Percentiles rank a stretch among this genome's conserved stretches.
These are phyloP conservation scores for Mercenaria mercenaria DNA, from an alignment of 1,140 invertebrate species.

Conservation along the genomic window DNA sequence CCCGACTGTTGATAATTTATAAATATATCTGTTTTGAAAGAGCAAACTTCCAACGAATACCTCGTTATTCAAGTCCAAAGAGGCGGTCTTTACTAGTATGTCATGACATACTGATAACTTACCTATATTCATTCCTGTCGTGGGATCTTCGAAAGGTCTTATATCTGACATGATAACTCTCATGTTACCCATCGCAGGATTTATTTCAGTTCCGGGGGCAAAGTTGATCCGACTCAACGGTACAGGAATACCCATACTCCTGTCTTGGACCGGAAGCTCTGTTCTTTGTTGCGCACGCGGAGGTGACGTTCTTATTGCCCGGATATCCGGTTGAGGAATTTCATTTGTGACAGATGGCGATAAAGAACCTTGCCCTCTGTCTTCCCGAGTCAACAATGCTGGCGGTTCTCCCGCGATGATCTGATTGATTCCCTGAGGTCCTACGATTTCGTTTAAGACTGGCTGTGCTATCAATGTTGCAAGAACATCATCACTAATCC, in stretches of 20 bases:
- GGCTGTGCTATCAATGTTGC: constrained; percentile 51
- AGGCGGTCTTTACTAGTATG: too few species aligned
- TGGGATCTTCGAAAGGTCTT: background rate
- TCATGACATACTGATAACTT: too few species aligned
- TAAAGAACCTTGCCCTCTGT: background rate
- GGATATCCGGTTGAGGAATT: constrained; percentile 15
- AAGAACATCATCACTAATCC: constrained; percentile 39
- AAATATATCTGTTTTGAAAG: too few species aligned
- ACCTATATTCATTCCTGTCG: background rate
- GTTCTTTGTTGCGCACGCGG: background rate
- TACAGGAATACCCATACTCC: constrained; percentile 35
- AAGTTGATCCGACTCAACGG: constrained; percentile 11
- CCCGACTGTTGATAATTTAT: too few species aligned
- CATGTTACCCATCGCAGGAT: background rate
- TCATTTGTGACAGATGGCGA: background rate
- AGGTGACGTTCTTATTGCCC: background rate
- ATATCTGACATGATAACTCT: background rate
- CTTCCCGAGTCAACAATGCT: background rate
- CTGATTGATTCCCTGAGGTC: constrained; percentile 54
- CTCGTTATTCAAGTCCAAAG: too few species aligned
- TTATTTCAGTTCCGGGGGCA: background rate
- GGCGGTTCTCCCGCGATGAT: constrained; percentile 53
- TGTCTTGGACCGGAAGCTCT: background rate
- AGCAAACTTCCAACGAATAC: too few species aligned
- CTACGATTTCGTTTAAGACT: constrained; percentile 31